phyloP scores from a whole-genome alignment of 2,888 invertebrate genomes.

The Lepidochrysops patricia region DNA sequence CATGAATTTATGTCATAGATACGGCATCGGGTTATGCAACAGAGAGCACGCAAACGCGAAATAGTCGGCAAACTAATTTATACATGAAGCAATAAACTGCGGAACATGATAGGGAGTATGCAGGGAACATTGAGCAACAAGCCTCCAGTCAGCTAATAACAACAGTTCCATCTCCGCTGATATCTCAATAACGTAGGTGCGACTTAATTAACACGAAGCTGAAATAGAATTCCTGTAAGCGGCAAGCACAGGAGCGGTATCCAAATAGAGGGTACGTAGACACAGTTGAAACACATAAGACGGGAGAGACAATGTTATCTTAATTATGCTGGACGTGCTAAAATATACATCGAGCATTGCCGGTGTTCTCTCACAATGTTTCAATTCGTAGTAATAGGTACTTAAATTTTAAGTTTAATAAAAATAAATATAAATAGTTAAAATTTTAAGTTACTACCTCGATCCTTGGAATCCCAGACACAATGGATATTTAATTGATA shows the following conservation, averaged over 20 bases:
- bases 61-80: constrained; percentile 20
- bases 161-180: constrained; percentile 63
- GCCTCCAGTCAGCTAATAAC: constrained; percentile 64
- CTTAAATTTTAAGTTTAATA: too few relatives aligned
- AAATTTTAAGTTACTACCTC: too few relatives aligned
- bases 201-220: constrained; percentile 73
- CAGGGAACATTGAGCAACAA: constrained; percentile 57
- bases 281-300: not conserved
- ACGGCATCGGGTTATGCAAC: not conserved
- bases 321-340: not conserved
- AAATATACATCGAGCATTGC: too few relatives aligned
- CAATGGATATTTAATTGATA: too few relatives aligned
- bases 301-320: not conserved
- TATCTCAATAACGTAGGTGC: constrained; percentile 74
- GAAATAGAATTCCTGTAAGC: constrained; percentile 71
- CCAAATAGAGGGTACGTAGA: not conserved
- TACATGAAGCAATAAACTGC: constrained; percentile 28
- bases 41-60: constrained; percentile 16
- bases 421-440: too few relatives aligned
- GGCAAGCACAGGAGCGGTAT: constrained; percentile 20
- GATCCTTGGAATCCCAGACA: too few relatives aligned
- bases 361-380: too few relatives aligned
- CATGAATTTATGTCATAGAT: constrained; percentile 9
- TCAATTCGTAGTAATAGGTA: too few relatives aligned
- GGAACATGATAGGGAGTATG: constrained; percentile 23